phyloP scores from a whole-genome alignment of 2,113 vertebrate genomes.

The Neolamprologus caudopunctatus region DNA sequence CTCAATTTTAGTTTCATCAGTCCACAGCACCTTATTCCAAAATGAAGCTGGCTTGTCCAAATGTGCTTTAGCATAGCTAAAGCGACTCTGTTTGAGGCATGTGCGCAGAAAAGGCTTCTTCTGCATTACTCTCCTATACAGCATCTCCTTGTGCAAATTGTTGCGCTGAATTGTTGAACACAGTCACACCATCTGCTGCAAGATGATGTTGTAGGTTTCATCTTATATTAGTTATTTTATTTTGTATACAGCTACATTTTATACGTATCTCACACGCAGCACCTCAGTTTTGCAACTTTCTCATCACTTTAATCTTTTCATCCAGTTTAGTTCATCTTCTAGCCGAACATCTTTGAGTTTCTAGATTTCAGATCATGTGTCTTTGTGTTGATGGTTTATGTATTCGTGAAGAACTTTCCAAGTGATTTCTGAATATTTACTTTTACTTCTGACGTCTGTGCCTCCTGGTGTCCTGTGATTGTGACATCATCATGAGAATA shows the following conservation, averaged over 20 bases:
- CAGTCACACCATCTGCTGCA: too few species aligned
- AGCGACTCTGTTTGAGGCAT: too few species aligned
- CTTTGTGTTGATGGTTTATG: rapidly evolving
- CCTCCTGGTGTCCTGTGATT: background rate
- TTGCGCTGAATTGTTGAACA: too few species aligned
- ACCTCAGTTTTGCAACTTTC: background rate
- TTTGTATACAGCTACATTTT: background rate
- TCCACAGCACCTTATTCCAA: too few species aligned
- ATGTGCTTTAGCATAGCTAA: too few species aligned
- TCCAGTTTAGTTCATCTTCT: rapidly evolving
- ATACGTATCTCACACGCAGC: background rate
- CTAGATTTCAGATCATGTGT: background rate
- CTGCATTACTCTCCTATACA: too few species aligned
- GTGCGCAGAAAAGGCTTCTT: too few species aligned
- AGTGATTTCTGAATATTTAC: background rate
- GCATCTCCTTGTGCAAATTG: too few species aligned
- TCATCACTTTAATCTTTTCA: background rate
- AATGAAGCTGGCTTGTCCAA: too few species aligned
- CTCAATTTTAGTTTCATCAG: too few species aligned
- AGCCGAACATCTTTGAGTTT: background rate
- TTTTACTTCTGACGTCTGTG: background rate
- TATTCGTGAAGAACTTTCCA: background rate
- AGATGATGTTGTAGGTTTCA: too few species aligned
- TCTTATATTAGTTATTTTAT: background rate
- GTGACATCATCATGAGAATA: background rate